Base-by-base conservation (phyloP, 1,140 invertebrate genomes). In the Heliothis subflexa region DNA sequence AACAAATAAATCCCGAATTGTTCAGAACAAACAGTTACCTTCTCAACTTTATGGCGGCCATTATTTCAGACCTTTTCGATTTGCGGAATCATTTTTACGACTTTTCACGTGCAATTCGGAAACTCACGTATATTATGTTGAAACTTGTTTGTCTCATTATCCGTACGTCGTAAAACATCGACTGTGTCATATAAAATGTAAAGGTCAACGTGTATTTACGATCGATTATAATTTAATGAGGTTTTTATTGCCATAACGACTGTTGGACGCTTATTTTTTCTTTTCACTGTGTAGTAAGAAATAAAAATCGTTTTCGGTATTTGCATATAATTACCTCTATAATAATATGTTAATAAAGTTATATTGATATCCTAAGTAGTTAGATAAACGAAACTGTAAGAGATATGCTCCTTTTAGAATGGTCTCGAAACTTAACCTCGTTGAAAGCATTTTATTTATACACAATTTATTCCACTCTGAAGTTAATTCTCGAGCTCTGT, bases 1-100 rank as follows among this genome's bases (percentile, higher is more conserved):
- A 71, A 66, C 66, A 78, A 70, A 78, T 62, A 78, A 78, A 78
- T 78, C 61, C 55, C 45, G 55, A 71, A 70, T 78, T 59, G 49
- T 59, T 71, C 45, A 16, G 45, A 62, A 71, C 66, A 71, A 71
- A 78, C 76, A 78, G 61, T 61, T 59, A 78, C 54, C 50, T 78
- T 55, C 66, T 59, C 45, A 71, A 78, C 40, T 78, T 78, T 78
- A 78, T 61, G 45, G 45, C 54, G 21, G 54, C 66, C 76, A 70
- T 78, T 71, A 71, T 71, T 78, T 61, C 66, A 50, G 66, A 28
- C 47, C 54, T 78, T 77, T 55, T 78, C 54, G 66, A 78, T 78
- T 68, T 78, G 76, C 28, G 25, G 62, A 66, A 77, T 77, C 28
- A 77, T 77, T 77, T 75, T 77, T 77, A 77, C 52, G 62, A 55